phyloP scores from a whole-genome alignment of 2,113 vertebrate species.

The Tyrannus savana region DNA sequence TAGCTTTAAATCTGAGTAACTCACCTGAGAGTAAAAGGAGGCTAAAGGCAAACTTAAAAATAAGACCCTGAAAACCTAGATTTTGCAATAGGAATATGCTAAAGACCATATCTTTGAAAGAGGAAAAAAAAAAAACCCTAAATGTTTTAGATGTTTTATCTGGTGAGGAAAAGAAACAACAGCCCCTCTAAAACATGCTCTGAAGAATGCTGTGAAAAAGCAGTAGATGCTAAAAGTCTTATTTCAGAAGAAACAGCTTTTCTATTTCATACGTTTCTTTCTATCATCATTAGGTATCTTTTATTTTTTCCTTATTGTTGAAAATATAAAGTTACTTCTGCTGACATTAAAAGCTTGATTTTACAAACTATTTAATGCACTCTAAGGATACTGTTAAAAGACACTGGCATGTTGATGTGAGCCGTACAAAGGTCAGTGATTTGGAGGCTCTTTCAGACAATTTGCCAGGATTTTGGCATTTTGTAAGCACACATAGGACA shows the following conservation, averaged over 20 bases:
- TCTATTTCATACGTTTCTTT: neutral
- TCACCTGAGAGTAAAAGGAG: neutral
- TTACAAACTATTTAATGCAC: slow-evolving; percentile 83
- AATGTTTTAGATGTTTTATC: neutral
- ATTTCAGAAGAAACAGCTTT: neutral
- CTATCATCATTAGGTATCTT: neutral
- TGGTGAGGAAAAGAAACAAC: neutral
- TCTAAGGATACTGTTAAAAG: slow-evolving; percentile 90
- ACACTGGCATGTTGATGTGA: slow-evolving; percentile 90
- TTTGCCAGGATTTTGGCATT: slow-evolving; percentile 99
- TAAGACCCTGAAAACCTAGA: neutral
- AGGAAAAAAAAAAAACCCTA: neutral
- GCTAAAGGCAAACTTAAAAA: neutral
- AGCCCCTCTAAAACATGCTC: neutral
- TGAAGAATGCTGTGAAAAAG: neutral
- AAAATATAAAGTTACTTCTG: slow-evolving; percentile 64
- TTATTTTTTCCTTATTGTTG: slow-evolving; percentile 14
- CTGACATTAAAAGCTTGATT: slow-evolving; percentile 77
- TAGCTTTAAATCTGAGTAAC: neutral
- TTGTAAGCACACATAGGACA: slow-evolving; percentile 97
- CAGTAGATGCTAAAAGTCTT: neutral
- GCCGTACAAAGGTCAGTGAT: slow-evolving; percentile 98
- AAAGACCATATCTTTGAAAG: neutral
- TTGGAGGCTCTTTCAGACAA: slow-evolving; percentile 89
- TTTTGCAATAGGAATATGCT: neutral